Evolutionary conservation across 2,797 vertebrate genomes (phyloP).

Genomic region (Acanthornis magna): DNA sequence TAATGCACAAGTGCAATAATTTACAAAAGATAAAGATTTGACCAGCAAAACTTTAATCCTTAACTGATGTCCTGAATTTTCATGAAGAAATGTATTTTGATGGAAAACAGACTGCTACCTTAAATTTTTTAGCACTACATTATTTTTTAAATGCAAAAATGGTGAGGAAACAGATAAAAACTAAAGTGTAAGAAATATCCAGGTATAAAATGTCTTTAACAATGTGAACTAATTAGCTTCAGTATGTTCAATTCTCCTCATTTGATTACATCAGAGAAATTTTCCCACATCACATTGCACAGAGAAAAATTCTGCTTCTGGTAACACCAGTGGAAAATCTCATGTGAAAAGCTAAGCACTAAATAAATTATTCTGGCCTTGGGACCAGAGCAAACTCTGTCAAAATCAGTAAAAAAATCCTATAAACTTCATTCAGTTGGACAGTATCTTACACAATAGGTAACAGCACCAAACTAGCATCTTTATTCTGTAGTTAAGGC

Average conservation of each 20-base stretch:
- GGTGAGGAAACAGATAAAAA: not conserved
- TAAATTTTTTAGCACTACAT: not conserved
- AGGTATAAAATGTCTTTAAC: not conserved
- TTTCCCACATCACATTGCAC: not conserved
- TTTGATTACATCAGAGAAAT: not conserved
- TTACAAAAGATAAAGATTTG: not conserved
- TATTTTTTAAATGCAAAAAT: not conserved
- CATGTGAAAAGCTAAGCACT: not conserved
- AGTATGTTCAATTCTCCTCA: not conserved
- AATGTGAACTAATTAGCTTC: not conserved
- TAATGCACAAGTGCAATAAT: constrained; percentile 48
- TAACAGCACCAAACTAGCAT: not conserved
- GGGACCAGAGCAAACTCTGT: not conserved
- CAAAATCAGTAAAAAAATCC: not conserved
- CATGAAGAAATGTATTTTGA: not conserved
- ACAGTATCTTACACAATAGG: not conserved
- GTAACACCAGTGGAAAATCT: not conserved
- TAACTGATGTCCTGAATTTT: not conserved
- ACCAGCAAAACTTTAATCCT: not conserved
- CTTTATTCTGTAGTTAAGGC: not conserved
- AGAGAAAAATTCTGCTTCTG: not conserved
- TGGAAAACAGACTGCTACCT: not conserved
- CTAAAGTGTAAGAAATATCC: not conserved
- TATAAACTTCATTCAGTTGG: not conserved
- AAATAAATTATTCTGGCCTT: not conserved